These are phyloP conservation scores for Apantesis nais DNA, from an alignment of 2,888 invertebrate genomes.

Conservation along the genomic window DNA sequence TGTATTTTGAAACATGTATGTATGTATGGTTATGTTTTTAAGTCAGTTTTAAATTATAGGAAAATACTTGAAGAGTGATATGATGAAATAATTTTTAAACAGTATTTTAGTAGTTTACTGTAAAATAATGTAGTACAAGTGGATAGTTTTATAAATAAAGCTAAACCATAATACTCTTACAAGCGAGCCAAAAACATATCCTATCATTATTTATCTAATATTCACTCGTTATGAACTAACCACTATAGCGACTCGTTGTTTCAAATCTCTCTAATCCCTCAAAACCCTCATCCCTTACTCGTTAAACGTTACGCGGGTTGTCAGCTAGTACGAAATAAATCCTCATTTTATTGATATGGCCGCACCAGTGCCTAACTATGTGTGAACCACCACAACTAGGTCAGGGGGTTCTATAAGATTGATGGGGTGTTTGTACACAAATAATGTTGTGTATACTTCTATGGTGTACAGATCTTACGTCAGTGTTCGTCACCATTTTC, in stretches of 20 bases:
- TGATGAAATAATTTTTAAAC: background rate
- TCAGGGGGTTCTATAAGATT: constrained; percentile 20
- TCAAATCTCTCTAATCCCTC: constrained; percentile 11
- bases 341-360: constrained; percentile 18
- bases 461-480: background rate
- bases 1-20: too few species aligned
- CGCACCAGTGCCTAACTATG: constrained; percentile 27
- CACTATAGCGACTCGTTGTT: background rate
- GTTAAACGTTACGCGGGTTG: background rate
- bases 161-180: background rate
- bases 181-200: background rate
- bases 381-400: constrained; percentile 8
- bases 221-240: background rate
- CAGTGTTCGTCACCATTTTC: background rate
- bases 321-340: constrained; percentile 10
- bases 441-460: background rate
- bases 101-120: background rate
- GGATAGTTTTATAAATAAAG: background rate
- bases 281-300: background rate
- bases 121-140: background rate
- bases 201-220: background rate
- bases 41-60: too few species aligned
- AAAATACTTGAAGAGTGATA: too few species aligned
- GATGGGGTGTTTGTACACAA: constrained; percentile 31
- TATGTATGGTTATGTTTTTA: too few species aligned